Evolutionary conservation across 1,140 invertebrate species (phyloP).

Genomic region (Aphelinus certus): DNA sequence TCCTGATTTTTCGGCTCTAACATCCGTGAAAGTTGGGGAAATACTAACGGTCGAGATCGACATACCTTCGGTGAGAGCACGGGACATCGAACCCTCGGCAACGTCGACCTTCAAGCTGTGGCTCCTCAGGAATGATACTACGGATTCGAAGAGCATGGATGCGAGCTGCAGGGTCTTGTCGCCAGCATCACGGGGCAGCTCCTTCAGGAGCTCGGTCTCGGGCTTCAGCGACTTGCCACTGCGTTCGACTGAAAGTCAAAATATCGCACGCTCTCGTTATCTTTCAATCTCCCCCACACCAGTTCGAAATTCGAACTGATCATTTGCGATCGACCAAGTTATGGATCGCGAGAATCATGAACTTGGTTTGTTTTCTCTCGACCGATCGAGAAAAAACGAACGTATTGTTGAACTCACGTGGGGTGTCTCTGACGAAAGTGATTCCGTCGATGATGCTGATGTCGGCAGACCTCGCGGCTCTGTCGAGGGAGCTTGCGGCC

Average conservation of each 20-base stretch:
- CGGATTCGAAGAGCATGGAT: slow-evolving; percentile 67
- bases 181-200: slow-evolving; percentile 65
- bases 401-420: slow-evolving; percentile 50
- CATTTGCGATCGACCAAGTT: too few relatives aligned
- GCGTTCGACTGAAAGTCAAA: slow-evolving; percentile 57
- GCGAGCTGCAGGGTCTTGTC: slow-evolving; percentile 66
- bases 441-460: slow-evolving; percentile 70
- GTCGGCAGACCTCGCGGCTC: slow-evolving; percentile 68
- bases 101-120: slow-evolving; percentile 72
- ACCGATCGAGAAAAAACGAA: background rate
- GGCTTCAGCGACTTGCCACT: slow-evolving; percentile 64
- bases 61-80: slow-evolving; percentile 25
- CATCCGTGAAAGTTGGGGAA: too few relatives aligned
- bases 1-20: too few relatives aligned
- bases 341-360: too few relatives aligned
- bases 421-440: slow-evolving; percentile 65
- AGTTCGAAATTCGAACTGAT: too few relatives aligned
- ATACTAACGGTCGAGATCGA: background rate
- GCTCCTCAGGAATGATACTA: slow-evolving; percentile 67
- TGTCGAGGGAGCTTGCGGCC: slow-evolving; percentile 66
- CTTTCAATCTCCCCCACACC: too few relatives aligned
- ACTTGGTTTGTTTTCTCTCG: too few relatives aligned
- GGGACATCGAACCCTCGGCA: slow-evolving; percentile 53
- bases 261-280: background rate
- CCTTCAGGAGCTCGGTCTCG: slow-evolving; percentile 65